phyloP scores from a whole-genome alignment of 2,113 vertebrate species.

The Jaculus jaculus region DNA sequence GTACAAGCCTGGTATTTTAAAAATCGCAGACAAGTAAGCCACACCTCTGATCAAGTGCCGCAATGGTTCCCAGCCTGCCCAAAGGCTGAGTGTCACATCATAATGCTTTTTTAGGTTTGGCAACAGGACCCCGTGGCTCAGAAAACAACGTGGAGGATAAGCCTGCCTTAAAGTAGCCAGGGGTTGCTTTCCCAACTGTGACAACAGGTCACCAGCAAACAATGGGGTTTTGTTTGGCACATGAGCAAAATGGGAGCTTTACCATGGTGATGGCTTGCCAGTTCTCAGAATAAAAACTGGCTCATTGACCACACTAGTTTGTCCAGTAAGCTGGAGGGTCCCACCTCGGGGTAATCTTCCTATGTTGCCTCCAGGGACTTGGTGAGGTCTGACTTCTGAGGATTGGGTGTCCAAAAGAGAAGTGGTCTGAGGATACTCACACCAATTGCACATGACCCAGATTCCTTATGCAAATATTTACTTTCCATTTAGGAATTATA shows the following conservation, averaged over 20 bases:
- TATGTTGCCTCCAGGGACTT: background rate
- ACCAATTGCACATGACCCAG: background rate
- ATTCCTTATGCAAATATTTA: background rate
- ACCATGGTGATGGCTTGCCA: background rate
- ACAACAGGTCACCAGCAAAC: background rate
- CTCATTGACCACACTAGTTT: background rate
- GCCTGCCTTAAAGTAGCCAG: background rate
- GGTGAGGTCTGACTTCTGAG: conserved; percentile 11
- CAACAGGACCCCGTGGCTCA: conserved; percentile 11
- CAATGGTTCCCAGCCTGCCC: conserved; percentile 24
- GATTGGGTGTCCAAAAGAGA: background rate
- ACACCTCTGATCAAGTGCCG: conserved; percentile 5
- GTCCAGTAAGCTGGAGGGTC: background rate
- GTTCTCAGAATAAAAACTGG: conserved; percentile 11
- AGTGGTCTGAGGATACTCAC: background rate
- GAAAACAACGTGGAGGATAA: conserved; percentile 42
- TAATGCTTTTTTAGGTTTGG: background rate
- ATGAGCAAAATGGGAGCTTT: background rate
- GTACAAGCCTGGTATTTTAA: conserved; percentile 74
- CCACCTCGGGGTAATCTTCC: background rate
- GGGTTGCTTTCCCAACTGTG: background rate
- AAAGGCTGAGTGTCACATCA: background rate
- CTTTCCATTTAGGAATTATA: background rate
- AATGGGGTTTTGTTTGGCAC: conserved; percentile 48
- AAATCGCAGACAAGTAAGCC: conserved; percentile 30